phyloP scores from a whole-genome alignment of 2,888 invertebrate genomes.

The Drosophila rellima region DNA sequence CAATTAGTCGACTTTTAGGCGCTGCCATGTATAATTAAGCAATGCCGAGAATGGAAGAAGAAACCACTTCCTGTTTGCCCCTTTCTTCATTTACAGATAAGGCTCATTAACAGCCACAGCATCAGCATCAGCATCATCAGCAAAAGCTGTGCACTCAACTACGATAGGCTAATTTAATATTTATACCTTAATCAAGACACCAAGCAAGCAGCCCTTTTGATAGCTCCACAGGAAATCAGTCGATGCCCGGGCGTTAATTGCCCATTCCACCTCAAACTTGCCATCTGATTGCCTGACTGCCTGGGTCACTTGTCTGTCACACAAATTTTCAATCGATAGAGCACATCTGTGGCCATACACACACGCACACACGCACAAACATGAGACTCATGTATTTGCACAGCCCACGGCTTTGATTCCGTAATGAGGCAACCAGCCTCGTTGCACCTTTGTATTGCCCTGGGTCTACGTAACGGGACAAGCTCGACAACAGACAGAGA shows the following conservation, averaged over 20 bases:
- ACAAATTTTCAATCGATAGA: constrained; percentile 77
- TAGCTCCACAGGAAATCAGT: constrained; percentile 65
- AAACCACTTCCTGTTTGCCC: constrained; percentile 66
- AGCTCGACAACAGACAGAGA: constrained; percentile 7
- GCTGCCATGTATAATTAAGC: constrained; percentile 80
- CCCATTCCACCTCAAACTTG: constrained; percentile 74
- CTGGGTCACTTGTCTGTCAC: constrained; percentile 59
- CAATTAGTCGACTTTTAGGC: constrained; percentile 80
- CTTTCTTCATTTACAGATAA: constrained; percentile 53
- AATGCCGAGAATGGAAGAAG: constrained; percentile 32
- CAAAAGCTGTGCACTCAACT: constrained; percentile 28
- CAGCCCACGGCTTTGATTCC: constrained; percentile 74
- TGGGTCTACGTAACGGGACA: constrained; percentile 30
- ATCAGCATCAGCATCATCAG: constrained; percentile 17
- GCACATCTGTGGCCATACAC: constrained; percentile 67
- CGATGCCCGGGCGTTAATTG: constrained; percentile 78
- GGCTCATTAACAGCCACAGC: constrained; percentile 63
- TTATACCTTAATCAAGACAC: constrained; percentile 79
- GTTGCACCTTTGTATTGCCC: constrained; percentile 68
- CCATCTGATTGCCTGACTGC: constrained; percentile 42
- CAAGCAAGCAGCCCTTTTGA: constrained; percentile 53
- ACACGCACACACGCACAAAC: constrained; percentile 15
- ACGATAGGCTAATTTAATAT: constrained; percentile 73
- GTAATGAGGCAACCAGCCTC: constrained; percentile 69
- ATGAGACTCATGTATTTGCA: constrained; percentile 42